These are phyloP conservation scores for Xylota sylvarum DNA, from an alignment of 2,888 invertebrate genomes.

Conservation along the genomic window DNA sequence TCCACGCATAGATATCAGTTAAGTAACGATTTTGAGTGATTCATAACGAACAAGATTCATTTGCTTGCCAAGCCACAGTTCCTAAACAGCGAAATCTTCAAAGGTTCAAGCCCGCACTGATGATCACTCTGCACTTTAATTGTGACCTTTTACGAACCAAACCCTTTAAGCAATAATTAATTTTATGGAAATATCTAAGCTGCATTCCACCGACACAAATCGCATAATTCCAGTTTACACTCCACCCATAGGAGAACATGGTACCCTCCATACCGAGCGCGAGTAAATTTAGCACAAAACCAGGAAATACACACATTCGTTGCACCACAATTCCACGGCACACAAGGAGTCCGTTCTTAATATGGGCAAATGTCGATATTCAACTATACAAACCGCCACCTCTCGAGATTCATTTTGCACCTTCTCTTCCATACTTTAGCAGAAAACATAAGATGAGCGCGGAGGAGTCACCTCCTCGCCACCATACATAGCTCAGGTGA, in stretches of 20 bases:
- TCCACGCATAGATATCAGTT: no score
- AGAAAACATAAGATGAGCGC: slow-evolving; percentile 11
- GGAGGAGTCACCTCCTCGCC: slow-evolving; percentile 42
- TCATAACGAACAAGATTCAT: no score
- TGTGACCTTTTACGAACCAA: background rate
- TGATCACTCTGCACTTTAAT: background rate
- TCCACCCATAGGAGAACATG: slow-evolving; percentile 22
- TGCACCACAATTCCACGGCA: slow-evolving; percentile 31
- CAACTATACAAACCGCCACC: slow-evolving; percentile 4
- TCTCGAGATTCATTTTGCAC: slow-evolving; percentile 40
- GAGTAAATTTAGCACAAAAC: slow-evolving; percentile 21
- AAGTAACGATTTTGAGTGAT: no score
- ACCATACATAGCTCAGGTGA: slow-evolving; percentile 38
- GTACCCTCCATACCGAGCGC: background rate
- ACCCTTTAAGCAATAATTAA: background rate
- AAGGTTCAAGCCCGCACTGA: background rate
- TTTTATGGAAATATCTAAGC: background rate
- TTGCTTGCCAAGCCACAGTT: no score
- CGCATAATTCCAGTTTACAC: slow-evolving; percentile 30
- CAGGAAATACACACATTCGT: slow-evolving; percentile 53
- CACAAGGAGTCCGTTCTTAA: slow-evolving; percentile 44
- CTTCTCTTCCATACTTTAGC: slow-evolving; percentile 23
- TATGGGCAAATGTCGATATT: slow-evolving; percentile 67
- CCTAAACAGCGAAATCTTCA: background rate
- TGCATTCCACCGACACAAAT: slow-evolving; percentile 18